Evolutionary conservation across 2,888 invertebrate species (phyloP), one percentile per base, ranked within the genome.

Genomic region (Caenorhabditis japonica): DNA sequence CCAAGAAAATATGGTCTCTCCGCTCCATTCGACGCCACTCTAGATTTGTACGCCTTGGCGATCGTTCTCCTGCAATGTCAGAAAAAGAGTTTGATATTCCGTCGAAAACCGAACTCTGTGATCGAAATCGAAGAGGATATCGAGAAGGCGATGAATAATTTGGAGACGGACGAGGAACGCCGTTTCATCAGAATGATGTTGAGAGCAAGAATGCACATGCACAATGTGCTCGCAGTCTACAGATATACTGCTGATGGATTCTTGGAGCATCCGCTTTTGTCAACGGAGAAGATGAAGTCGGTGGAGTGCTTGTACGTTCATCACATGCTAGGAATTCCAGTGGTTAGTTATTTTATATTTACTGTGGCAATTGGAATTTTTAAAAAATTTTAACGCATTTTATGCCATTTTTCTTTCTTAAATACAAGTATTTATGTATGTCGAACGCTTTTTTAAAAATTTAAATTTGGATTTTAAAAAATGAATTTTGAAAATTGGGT

Each of bases 41-140:
- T 27, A 3, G 49, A 49, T 33, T 7, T 49, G 4, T 49, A 49
- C 12, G 49, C 49, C 17, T 17, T 49, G 5, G 49, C 33, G 2
- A 49, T 49, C 12, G 33, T 49, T 5, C 49, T 49, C 13, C 49
- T 49, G 3, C 49, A 49, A 12, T 49, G 49, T 17, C 4, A 49
- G 7, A 33, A 33, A 4, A 30, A 17, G 3, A 5, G 30, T 7
- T 10, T 30, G 7, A 4, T 30, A 10, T 49, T 49, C 33, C 30
- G 8, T 1, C 2, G 3, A 2, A 4, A 4, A 3, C 17, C 12
- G 5, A 30, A 3, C 2, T 33, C 49, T 1, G 30, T 49, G 4
- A 17, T 4, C 2, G 49, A 49, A 17, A 49, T 49, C 17, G 49
- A 49, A 17, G 33, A 49, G 23, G 33, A 49, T 7, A 49, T 49